Evolutionary conservation across 2,888 invertebrate genomes (phyloP), one percentile per base, ranked within the genome.

Genomic region (Xanthia togata): DNA sequence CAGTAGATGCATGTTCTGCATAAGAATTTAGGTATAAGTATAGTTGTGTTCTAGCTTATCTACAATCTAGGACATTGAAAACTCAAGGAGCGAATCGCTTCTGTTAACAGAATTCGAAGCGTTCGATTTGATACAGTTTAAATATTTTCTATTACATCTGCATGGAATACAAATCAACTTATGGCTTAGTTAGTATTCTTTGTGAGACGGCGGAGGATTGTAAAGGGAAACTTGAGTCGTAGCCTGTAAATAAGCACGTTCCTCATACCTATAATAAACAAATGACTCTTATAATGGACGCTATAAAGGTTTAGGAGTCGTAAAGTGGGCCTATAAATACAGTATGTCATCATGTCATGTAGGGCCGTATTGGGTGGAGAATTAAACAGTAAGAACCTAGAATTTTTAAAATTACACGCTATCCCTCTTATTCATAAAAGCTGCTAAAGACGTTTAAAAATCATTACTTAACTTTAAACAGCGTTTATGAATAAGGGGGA

Each of bases 91-190:
- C 64, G n/a, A 64, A 20, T 14, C 14, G 26, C 44, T 69, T 53
- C 44, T 69, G 62, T 78, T 78, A 14, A 20, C 9, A 70, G 70
- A 70, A 80, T 67, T 31, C 55, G 31, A 81, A 84, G 44, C 44
- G 50, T 23, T 41, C 65, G 23, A 64, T 80, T 80, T 47, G 82
- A 73, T 82, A 82, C 78, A 85, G 62, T 67, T 81, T 72, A 84
- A 76, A 85, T 71, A 62, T 76, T 67, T 82, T 82, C 85, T 70
- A 62, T 67, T 8, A n/a, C 23, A 62, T 35, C 64, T 11, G 53
- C 31, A 59, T 41, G 11, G 77, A 69, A 84, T 76, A 57, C 44
- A 35, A 84, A 81, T 69, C 60, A 72, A 2, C 0, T n/a, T 47
- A 1, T 14, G 11, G 31, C 38, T n/a, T 82, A 26, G 20, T 83